Conservation (phyloP, 2,797 vertebrate genomes). For the Tauraco hartlaubi region DNA sequence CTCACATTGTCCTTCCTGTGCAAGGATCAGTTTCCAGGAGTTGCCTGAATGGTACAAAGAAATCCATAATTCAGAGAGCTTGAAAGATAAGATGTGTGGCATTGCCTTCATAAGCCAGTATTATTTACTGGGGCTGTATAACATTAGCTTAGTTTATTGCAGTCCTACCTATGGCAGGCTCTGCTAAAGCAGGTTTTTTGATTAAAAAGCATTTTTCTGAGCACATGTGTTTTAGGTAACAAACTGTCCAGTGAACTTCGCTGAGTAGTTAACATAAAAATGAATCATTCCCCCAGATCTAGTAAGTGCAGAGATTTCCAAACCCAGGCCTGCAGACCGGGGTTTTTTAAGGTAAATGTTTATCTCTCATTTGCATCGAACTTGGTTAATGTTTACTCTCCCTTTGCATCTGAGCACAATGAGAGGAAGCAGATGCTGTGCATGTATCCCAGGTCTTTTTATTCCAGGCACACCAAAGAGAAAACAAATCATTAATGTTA, state of each 20-base stretch:
- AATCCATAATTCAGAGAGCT: not conserved
- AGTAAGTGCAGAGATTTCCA: not conserved
- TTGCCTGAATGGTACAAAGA: not conserved
- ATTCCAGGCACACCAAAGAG: not conserved
- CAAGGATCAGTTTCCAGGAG: not conserved
- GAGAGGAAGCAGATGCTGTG: not conserved
- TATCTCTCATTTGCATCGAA: not conserved
- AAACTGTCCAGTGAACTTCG: not conserved
- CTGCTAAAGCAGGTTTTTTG: not conserved
- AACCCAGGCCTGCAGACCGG: not conserved
- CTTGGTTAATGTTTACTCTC: not conserved
- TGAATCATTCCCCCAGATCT: not conserved
- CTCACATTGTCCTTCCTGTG: not conserved
- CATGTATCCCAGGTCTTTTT: not conserved
- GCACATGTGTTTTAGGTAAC: not conserved
- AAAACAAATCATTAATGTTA: not conserved
- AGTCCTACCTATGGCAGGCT: not conserved
- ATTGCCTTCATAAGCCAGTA: not conserved
- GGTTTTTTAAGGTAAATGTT: not conserved
- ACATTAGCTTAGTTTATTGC: not conserved
- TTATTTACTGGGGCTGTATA: not conserved
- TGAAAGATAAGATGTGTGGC: not conserved
- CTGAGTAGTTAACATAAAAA: not conserved
- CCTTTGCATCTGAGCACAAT: not conserved
- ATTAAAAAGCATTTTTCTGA: not conserved